These are phyloP conservation scores for Arctia plantaginis DNA, from an alignment of 2,888 invertebrate genomes.

Conservation along the genomic window DNA sequence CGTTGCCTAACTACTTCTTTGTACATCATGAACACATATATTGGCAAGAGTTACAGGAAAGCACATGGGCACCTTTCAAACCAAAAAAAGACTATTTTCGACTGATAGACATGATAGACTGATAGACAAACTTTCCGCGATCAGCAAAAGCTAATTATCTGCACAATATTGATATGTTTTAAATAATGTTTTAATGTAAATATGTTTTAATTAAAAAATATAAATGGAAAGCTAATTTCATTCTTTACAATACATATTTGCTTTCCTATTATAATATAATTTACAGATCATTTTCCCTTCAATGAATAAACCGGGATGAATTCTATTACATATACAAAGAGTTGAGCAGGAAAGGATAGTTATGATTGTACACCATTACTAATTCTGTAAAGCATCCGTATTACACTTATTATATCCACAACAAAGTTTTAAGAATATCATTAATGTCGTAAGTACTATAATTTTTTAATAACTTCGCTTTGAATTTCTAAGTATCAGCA, in stretches of 20 bases:
- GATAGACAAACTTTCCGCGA: too few relatives aligned
- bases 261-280: background rate
- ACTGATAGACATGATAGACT: too few relatives aligned
- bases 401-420: background rate
- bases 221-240: background rate
- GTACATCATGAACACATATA: too few relatives aligned
- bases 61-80: too few relatives aligned
- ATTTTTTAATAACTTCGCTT: too few relatives aligned
- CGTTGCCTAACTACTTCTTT: too few relatives aligned
- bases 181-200: too few relatives aligned
- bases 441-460: background rate
- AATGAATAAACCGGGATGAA: background rate
- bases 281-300: slow-evolving; percentile 1
- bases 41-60: too few relatives aligned
- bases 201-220: too few relatives aligned
- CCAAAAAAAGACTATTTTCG: too few relatives aligned
- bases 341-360: background rate
- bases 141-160: too few relatives aligned
- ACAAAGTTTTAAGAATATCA: background rate
- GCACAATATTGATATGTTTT: background rate
- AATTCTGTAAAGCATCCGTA: background rate
- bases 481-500: too few relatives aligned
- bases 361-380: background rate
- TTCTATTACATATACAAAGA: background rate
- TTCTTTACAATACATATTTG: background rate